Base-by-base conservation (phyloP, 1,140 invertebrate genomes). In the Drosophila tristis region DNA sequence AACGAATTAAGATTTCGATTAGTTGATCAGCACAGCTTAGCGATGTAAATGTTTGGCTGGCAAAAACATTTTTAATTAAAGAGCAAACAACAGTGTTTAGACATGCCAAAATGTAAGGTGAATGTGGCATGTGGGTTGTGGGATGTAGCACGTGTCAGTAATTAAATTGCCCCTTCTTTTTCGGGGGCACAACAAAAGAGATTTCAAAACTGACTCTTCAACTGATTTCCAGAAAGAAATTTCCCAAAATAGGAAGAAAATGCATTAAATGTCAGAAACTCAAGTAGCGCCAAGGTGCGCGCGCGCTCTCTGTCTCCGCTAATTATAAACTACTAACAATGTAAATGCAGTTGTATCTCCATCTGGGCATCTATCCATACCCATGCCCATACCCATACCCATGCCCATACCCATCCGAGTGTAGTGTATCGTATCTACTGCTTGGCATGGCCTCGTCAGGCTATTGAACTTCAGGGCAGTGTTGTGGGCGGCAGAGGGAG, bases 61-160 rank as follows among this genome's bases (percentile, higher is more conserved):
- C 20, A 60, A 82, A 75, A 81, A 87, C 74, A 87, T 81, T 75
- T 80, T 82, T 86, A 89, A 86, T 86, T 89, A 89, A 86, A 76
- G 16, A n/a, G 65, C 74, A 86, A 87, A 89, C 62, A 89, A 25
- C 39, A 56, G 60, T 63, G 44, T 68, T 66, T 70, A 63, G 68
- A 60, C 63, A 60, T 80, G 63, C 62, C 73, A 75, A 67, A 79
- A 35, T 53, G 39, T 43, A 56, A 56, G 63, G 73, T 53, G 16
- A 6, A 29, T 31, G 11, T 23, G 20, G 51, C 15, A 16, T 13
- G 11, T 50, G 20, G 51, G 20, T n/a, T 31, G 11, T 23, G 20
- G 51, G 20, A 16, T 13, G 11, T 50, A 15, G 5, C 7, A 2
- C 29, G 25, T 15, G 6, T 31, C n/a, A 13, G n/a, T 4, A 4